Conservation (phyloP, 2,888 invertebrate genomes). For the Eupithecia insigniata region DNA sequence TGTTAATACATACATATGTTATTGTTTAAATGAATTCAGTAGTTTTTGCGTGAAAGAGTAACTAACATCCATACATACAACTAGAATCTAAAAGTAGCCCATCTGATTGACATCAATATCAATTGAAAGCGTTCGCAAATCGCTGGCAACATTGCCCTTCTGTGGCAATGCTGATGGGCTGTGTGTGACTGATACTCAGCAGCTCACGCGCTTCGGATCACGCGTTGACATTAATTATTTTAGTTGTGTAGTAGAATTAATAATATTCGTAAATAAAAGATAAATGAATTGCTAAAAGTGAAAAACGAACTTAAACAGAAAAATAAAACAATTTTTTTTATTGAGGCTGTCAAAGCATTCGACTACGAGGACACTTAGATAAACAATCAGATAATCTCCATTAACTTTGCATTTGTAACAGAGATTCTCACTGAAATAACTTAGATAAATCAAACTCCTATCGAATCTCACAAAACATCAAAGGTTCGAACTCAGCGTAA, state of each 20-base stretch:
- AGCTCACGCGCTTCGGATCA: background rate
- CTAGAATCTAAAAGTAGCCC: background rate
- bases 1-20: no score
- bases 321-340: no score
- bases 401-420: background rate
- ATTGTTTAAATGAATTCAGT: no score
- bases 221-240: background rate
- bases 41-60: no score
- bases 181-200: background rate
- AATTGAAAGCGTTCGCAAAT: background rate
- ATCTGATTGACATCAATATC: background rate
- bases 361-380: background rate
- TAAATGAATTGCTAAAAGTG: background rate
- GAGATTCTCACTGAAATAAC: background rate
- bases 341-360: no score
- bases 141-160: background rate
- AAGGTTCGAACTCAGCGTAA: constrained; percentile 21
- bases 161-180: background rate
- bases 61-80: no score
- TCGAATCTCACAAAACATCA: constrained; percentile 7
- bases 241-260: background rate
- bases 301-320: background rate
- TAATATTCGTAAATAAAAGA: no score
- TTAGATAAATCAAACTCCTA: background rate
- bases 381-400: background rate